A percentile compares a stretch with the other conserved stretches of the same genome.
Evolutionary conservation across 1,140 invertebrate species (phyloP).

Genomic region (Dufourea novaeangliae): DNA sequence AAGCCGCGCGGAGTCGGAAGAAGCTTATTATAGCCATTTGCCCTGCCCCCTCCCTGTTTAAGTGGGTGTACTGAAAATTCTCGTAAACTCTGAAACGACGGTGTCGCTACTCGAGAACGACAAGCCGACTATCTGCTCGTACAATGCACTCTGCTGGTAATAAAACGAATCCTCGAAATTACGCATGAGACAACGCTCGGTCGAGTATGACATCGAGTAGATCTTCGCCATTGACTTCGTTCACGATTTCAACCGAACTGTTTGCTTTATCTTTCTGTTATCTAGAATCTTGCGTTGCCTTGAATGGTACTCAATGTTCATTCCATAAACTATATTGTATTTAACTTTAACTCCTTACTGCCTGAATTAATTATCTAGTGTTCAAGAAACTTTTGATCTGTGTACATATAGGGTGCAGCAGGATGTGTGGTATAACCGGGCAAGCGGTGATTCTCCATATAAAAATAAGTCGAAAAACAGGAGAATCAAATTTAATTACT

Average conservation of each 20-base stretch:
- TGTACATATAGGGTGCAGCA: too few relatives aligned
- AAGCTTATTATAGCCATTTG: conserved; percentile 63
- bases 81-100: conserved; percentile 58
- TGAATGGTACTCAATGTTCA: too few relatives aligned
- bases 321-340: too few relatives aligned
- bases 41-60: conserved; percentile 52
- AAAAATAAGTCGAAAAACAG: too few relatives aligned
- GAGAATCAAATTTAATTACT: too few relatives aligned
- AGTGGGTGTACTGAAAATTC: conserved; percentile 58
- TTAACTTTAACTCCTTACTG: too few relatives aligned
- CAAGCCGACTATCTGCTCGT: conserved; percentile 19
- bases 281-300: not conserved
- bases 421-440: too few relatives aligned
- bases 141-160: conserved; percentile 35
- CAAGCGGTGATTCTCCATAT: too few relatives aligned
- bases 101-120: conserved; percentile 51
- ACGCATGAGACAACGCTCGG: conserved; percentile 3
- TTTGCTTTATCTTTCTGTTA: too few relatives aligned
- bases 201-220: not conserved
- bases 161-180: conserved; percentile 60
- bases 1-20: conserved; percentile 38
- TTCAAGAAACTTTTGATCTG: too few relatives aligned
- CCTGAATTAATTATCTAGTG: too few relatives aligned
- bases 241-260: not conserved
- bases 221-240: not conserved